Evolutionary conservation across 2,888 invertebrate species (phyloP).

Genomic region (Ophonus ardosiacus): DNA sequence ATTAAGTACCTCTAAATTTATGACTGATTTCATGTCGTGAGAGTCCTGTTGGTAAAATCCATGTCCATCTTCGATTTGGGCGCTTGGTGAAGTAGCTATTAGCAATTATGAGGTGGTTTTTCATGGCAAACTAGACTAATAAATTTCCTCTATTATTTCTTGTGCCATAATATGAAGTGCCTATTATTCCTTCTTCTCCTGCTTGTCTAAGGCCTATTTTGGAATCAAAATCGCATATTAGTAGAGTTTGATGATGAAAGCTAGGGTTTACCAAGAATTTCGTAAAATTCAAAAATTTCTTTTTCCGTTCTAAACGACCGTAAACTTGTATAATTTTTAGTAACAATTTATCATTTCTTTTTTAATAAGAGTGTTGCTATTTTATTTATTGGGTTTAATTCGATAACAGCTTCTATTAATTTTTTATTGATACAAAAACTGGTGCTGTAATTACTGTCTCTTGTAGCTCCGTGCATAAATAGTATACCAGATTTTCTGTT

Average conservation of each 20-base stretch:
- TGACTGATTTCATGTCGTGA: not conserved
- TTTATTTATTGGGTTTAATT: not conserved
- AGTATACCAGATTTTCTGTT: constrained; percentile 5
- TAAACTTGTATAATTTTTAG: not conserved
- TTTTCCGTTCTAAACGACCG: not conserved
- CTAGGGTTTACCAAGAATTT: not conserved
- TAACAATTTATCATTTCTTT: not conserved
- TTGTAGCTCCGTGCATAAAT: constrained; percentile 2
- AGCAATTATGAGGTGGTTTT: not conserved
- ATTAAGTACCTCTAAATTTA: too few species aligned
- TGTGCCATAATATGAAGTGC: not conserved
- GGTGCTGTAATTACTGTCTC: not conserved
- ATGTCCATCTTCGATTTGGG: not conserved
- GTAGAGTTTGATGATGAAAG: not conserved
- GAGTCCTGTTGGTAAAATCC: not conserved
- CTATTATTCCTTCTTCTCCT: not conserved
- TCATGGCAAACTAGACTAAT: not conserved
- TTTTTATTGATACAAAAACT: constrained; percentile 2
- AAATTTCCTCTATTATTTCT: not conserved
- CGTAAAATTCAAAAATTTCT: not conserved
- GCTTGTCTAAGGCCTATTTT: not conserved
- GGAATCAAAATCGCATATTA: not conserved
- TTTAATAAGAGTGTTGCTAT: not conserved
- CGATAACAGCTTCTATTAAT: not conserved
- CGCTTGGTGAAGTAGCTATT: not conserved